These are phyloP conservation scores for Chelon labrosus DNA, from an alignment of 2,797 vertebrate species.

Conservation along the genomic window DNA sequence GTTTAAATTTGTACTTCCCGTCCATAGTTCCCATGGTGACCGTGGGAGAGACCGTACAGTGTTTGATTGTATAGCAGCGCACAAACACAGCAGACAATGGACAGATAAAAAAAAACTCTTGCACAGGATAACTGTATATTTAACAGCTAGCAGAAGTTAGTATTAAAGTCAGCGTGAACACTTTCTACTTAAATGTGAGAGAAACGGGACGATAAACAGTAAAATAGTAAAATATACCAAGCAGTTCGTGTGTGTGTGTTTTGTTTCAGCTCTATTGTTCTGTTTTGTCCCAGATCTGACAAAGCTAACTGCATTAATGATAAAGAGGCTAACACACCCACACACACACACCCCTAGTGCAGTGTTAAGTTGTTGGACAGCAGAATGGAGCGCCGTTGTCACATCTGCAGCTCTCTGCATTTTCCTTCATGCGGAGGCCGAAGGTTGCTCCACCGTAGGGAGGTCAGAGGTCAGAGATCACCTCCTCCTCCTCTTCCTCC, in stretches of 20 bases:
- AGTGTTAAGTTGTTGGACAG: constrained; percentile 62
- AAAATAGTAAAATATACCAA: constrained; percentile 47
- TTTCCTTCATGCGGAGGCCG: constrained; percentile 49
- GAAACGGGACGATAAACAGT: constrained; percentile 21
- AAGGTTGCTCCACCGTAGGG: constrained; percentile 64
- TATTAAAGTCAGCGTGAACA: too few relatives aligned
- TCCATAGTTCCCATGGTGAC: constrained; percentile 47
- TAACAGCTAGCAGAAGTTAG: too few relatives aligned
- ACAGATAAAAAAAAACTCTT: not conserved
- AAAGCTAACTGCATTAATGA: constrained; percentile 70
- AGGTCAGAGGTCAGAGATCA: constrained; percentile 56
- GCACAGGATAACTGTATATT: too few relatives aligned
- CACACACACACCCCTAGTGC: constrained; percentile 1
- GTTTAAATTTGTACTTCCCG: constrained; percentile 66
- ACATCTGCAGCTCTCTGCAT: constrained; percentile 74
- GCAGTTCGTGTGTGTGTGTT: constrained; percentile 20
- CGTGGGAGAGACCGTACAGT: constrained; percentile 43
- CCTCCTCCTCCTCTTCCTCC: constrained; percentile 21
- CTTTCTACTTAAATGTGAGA: constrained; percentile 8
- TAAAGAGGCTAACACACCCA: constrained; percentile 48
- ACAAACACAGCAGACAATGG: not conserved
- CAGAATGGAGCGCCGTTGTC: constrained; percentile 74
- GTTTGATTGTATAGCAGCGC: constrained; percentile 31
- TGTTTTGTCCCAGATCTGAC: constrained; percentile 74
- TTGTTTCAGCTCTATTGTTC: constrained; percentile 69